Conservation (phyloP, 2,113 vertebrate genomes). For the Osmerus eperlanus region DNA sequence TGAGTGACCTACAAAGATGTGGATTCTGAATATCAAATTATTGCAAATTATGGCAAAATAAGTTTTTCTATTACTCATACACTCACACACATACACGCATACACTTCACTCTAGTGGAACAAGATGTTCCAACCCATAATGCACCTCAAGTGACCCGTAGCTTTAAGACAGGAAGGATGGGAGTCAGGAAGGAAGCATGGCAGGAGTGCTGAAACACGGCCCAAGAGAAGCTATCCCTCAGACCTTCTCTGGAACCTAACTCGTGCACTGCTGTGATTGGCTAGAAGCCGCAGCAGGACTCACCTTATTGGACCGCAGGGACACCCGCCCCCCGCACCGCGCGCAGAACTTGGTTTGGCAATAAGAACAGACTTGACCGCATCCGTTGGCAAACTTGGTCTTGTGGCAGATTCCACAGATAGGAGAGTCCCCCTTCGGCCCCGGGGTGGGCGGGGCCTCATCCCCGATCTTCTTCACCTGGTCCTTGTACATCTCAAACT, state of each 20-base stretch:
- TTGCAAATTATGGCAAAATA: too few species aligned
- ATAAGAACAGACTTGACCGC: slow-evolving; percentile 90
- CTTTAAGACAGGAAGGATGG: too few species aligned
- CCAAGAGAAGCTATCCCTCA: too few species aligned
- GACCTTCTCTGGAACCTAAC: too few species aligned
- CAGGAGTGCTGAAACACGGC: too few species aligned
- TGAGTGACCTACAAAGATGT: background rate
- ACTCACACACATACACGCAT: background rate
- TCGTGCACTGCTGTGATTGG: background rate
- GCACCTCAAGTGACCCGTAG: background rate
- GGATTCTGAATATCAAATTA: background rate
- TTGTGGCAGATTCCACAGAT: slow-evolving; percentile 90
- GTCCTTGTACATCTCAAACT: slow-evolving; percentile 91
- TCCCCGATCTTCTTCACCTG: slow-evolving; percentile 91
- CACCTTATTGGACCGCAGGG: slow-evolving; percentile 88
- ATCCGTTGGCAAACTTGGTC: slow-evolving; percentile 89
- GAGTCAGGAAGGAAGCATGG: too few species aligned
- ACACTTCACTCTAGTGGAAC: background rate
- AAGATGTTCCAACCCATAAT: background rate
- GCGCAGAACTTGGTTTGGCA: slow-evolving; percentile 93
- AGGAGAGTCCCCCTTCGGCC: slow-evolving; percentile 83
- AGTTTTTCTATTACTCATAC: background rate
- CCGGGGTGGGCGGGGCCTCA: slow-evolving; percentile 80
- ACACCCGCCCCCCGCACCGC: slow-evolving; percentile 85
- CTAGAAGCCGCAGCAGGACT: slow-evolving; percentile 14